Conservation (phyloP, 2,113 vertebrate species). For the Heterochromis multidens region DNA sequence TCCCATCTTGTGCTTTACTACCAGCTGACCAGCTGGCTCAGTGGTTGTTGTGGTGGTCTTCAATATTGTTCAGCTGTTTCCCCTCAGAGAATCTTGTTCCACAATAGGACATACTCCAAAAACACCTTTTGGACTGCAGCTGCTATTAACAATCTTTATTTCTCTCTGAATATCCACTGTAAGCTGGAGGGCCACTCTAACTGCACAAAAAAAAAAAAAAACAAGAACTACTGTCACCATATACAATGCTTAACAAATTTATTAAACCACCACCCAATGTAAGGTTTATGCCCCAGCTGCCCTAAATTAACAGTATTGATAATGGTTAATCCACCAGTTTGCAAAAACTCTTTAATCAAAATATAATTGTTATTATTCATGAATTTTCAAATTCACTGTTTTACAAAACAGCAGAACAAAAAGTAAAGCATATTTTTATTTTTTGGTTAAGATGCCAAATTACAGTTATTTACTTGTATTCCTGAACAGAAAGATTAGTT, state of each 20-base stretch:
- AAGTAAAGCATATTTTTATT: neutral
- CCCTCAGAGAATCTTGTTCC: neutral
- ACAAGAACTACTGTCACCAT: neutral
- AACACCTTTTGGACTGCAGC: neutral
- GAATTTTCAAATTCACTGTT: neutral
- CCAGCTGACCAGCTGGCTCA: neutral
- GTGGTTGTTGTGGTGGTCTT: neutral
- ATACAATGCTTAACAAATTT: neutral
- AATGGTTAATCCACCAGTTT: too few species aligned
- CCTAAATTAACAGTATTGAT: neutral
- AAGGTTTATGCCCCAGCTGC: rapidly evolving
- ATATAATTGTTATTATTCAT: too few species aligned
- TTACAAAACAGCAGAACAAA: neutral
- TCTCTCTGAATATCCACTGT: neutral
- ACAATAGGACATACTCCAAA: neutral
- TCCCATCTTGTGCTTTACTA: neutral
- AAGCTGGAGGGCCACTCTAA: rapidly evolving
- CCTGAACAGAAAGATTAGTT: rapidly evolving
- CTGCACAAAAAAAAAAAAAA: too few species aligned
- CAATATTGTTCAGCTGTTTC: neutral
- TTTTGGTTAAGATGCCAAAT: neutral
- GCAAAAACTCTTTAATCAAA: neutral
- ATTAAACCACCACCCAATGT: neutral
- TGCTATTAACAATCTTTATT: neutral
- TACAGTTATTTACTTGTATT: rapidly evolving